Conservation (phyloP, 1,140 invertebrate genomes). For the Drosophila grimshawi region DNA sequence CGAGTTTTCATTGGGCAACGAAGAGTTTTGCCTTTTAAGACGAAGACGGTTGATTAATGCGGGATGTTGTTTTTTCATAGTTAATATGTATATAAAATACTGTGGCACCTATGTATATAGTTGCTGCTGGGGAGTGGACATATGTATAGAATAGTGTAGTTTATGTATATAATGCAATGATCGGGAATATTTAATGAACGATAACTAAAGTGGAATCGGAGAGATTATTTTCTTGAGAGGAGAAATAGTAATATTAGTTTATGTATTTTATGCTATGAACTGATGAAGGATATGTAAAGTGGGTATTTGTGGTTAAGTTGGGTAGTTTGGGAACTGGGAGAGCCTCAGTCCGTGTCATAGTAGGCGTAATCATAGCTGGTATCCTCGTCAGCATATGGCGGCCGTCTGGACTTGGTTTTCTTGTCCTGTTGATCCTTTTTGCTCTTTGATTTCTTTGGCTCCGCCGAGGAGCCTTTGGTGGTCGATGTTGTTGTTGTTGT, state of each 20-base stretch:
- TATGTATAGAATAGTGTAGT: not conserved
- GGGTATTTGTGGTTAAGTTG: constrained; percentile 19
- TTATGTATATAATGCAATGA: not conserved
- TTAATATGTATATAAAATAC: constrained; percentile 54
- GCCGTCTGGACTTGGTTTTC: constrained; percentile 71
- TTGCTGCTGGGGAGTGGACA: constrained; percentile 34
- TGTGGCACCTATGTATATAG: constrained; percentile 69
- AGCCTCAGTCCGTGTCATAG: constrained; percentile 86
- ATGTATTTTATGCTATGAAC: constrained; percentile 18
- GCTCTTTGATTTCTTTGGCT: constrained; percentile 68
- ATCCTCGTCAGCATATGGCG: constrained; percentile 85
- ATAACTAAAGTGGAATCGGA: not conserved
- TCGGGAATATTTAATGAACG: not conserved
- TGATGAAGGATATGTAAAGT: constrained; percentile 12
- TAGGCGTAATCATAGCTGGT: constrained; percentile 89
- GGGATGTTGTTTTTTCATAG: not conserved
- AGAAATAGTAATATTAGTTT: not conserved
- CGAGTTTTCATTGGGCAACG: constrained; percentile 66
- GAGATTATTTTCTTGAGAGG: too few species aligned
- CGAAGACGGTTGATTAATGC: constrained; percentile 9
- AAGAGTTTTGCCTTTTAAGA: constrained; percentile 26
- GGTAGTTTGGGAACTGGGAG: constrained; percentile 36
- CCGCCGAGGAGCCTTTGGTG: constrained; percentile 22
- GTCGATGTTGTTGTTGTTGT: constrained; percentile 45
- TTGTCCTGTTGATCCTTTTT: constrained; percentile 67